These are phyloP conservation scores for Mus musculus DNA, from an alignment of 2,113 vertebrate species.

Conservation along the genomic window GRCm39 chr3:108218001-108218500, in stretches of 20 bases:
- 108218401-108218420: slow-evolving; percentile 17
- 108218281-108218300: neutral
- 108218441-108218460: slow-evolving; percentile 1
- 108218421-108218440: neutral
- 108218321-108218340: neutral
- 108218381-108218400: neutral
- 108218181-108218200: neutral
- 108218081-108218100: neutral
- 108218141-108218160: neutral
- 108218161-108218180: neutral
- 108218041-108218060: neutral
- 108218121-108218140: neutral
- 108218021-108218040: slow-evolving; percentile 5
- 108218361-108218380: neutral
- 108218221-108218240: neutral
- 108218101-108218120: neutral
- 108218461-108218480: neutral
- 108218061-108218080: slow-evolving; percentile 35
- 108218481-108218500: neutral
- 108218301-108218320: neutral
- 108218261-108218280: neutral
- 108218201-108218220: neutral
- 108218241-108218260: neutral
- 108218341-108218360: neutral
- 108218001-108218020: neutral